Percentiles rank a stretch among this genome's conserved stretches.
These are phyloP conservation scores for Calypte anna DNA, from an alignment of 2,113 vertebrate species.

Conservation along the genomic window DNA sequence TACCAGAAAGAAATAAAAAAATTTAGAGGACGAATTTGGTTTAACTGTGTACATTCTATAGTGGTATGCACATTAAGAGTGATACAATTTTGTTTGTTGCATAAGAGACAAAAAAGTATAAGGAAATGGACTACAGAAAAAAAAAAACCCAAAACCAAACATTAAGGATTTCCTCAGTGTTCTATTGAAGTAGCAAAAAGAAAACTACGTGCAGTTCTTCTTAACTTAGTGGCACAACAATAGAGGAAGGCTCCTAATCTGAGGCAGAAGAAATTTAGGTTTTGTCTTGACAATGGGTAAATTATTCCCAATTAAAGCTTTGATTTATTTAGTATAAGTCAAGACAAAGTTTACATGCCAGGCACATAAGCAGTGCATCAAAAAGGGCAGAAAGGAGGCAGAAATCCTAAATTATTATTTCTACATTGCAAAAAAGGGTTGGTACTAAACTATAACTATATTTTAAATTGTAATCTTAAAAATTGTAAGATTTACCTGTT, in stretches of 20 bases:
- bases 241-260: too few species aligned
- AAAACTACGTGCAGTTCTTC: too few species aligned
- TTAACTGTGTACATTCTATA: background rate
- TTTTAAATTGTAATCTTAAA: constrained; percentile 79
- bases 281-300: too few species aligned
- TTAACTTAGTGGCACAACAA: too few species aligned
- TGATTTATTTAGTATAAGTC: too few species aligned
- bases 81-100: background rate
- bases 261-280: too few species aligned
- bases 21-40: background rate
- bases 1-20: background rate
- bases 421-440: constrained; percentile 44
- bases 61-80: background rate
- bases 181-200: background rate
- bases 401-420: constrained; percentile 62
- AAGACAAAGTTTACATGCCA: constrained; percentile 43
- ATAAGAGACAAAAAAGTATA: background rate
- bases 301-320: too few species aligned
- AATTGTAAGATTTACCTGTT: constrained; percentile 88
- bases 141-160: background rate
- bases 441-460: constrained; percentile 69
- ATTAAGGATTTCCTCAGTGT: background rate
- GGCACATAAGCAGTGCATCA: constrained; percentile 44
- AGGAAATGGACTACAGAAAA: background rate
- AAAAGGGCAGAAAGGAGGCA: constrained; percentile 10